Evolutionary conservation across 2,888 invertebrate genomes (phyloP).

Genomic region (Yponomeuta plumbellus): DNA sequence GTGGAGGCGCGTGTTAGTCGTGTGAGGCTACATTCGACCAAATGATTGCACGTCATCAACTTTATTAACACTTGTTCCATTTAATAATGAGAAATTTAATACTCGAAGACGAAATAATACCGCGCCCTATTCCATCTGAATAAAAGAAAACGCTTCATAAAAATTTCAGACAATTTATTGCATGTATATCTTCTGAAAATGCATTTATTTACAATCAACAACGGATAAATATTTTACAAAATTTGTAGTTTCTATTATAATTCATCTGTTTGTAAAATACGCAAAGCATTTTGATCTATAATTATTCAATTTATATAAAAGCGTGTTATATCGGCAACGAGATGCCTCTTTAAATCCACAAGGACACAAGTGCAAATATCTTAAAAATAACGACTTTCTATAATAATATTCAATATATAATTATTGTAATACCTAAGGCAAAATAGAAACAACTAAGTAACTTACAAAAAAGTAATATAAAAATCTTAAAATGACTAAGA

Average conservation of each 20-base stretch:
- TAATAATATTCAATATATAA: slow-evolving; percentile 40
- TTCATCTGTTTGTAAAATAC: slow-evolving; percentile 53
- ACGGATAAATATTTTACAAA: slow-evolving; percentile 66
- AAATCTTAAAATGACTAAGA: slow-evolving; percentile 73
- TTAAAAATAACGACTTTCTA: slow-evolving; percentile 68
- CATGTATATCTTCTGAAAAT: slow-evolving; percentile 71
- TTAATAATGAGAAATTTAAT: slow-evolving; percentile 6
- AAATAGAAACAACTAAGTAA: slow-evolving; percentile 72
- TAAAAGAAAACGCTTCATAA: slow-evolving; percentile 59
- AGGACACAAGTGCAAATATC: slow-evolving; percentile 74
- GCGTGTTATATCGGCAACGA: slow-evolving; percentile 62
- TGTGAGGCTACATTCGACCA: slow-evolving; percentile 69
- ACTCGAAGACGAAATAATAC: slow-evolving; percentile 1
- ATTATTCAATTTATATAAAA: slow-evolving; percentile 51
- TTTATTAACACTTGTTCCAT: slow-evolving; percentile 37
- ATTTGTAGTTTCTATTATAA: slow-evolving; percentile 46
- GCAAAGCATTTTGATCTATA: slow-evolving; percentile 58
- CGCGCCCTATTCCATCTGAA: slow-evolving; percentile 43
- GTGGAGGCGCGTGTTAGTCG: slow-evolving; percentile 75
- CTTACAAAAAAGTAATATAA: slow-evolving; percentile 54
- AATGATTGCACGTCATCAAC: slow-evolving; percentile 73
- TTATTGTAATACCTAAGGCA: slow-evolving; percentile 64
- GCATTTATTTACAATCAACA: slow-evolving; percentile 75
- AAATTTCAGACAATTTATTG: slow-evolving; percentile 74
- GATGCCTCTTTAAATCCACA: slow-evolving; percentile 67